phyloP scores from a whole-genome alignment of 64 coral and sea anemone species.

The Astreopora myriophthalma region DNA sequence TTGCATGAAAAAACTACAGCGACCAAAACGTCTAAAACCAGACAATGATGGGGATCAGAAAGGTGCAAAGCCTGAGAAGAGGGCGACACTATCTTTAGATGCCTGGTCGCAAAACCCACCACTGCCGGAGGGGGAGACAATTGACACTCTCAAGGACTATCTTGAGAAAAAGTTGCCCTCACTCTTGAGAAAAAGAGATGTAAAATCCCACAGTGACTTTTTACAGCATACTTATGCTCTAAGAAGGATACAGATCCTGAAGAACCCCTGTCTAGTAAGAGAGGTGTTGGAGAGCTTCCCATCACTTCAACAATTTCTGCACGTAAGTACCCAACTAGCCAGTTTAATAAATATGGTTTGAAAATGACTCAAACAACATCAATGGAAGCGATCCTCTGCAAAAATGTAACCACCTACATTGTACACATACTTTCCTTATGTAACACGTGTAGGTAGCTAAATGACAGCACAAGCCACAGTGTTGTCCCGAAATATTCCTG shows the following conservation, averaged over 20 bases:
- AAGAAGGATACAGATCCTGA: background rate
- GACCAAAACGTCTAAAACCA: background rate
- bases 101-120: slow-evolving; percentile 2
- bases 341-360: background rate
- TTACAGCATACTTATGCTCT: background rate
- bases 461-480: too few species aligned
- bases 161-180: background rate
- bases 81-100: slow-evolving; percentile 1
- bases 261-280: background rate
- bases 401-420: background rate
- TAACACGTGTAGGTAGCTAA: too few species aligned
- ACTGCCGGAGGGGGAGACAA: slow-evolving; percentile 19
- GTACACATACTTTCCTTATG: background rate
- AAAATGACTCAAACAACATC: background rate
- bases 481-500: too few species aligned
- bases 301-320: background rate
- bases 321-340: background rate
- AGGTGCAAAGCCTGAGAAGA: background rate
- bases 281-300: background rate
- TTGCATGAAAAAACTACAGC: slow-evolving; percentile 29
- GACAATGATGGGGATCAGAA: background rate
- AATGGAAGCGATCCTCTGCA: background rate
- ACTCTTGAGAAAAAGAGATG: background rate
- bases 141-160: slow-evolving; percentile 9
- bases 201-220: background rate